Base-by-base conservation (phyloP, 1,140 invertebrate species). In the Nautilus pompilius region DNA sequence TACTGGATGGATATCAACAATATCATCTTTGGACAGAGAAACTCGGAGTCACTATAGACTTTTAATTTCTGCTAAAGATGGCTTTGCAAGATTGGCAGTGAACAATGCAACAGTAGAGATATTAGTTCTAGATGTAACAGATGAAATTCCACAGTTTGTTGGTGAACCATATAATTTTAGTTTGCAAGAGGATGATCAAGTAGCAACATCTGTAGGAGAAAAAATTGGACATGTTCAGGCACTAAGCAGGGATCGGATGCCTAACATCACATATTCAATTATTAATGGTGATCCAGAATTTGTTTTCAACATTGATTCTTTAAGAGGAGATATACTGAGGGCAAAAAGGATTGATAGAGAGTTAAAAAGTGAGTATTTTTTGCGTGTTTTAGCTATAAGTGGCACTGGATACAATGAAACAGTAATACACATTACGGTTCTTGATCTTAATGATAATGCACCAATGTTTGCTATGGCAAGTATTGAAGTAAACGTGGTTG, bases 361-460 rank as follows among this genome's bases (percentile, higher is more conserved):
- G 63, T 59, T 60, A 5, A 57, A 58, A 24, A 28, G 66, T 17
- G 13, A 59, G 6, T 81, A 77, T 64, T 58, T 32, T 17, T 68
- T 82, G n/a, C 73, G 63, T 26, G 70, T 81, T 34, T 64, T 73
- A 49, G 80, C 75, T 8, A 66, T 32, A n/a, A 68, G 60, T 34
- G 66, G 64, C 17, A 58, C 64, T 4, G 65, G 57, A 29, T 77
- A 74, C 36, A 63, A 54, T 22, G 58, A 71, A 26, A 69, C 60
- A 20, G 63, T 32, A 20, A 79, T 82, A 8, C 64, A 69, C 15
- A 68, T 85, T 13, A 72, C 32, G 15, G 74, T 85, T n/a, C 87
- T 90, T 75, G 95, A 98, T 73, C 87, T 93, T 0, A 98, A 98
- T 82, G 95, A 98, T 80, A 96, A 97, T 81, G 83, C 89, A 1